Base-by-base conservation (phyloP, 2,888 invertebrate genomes). In the Cybosia mesomella region DNA sequence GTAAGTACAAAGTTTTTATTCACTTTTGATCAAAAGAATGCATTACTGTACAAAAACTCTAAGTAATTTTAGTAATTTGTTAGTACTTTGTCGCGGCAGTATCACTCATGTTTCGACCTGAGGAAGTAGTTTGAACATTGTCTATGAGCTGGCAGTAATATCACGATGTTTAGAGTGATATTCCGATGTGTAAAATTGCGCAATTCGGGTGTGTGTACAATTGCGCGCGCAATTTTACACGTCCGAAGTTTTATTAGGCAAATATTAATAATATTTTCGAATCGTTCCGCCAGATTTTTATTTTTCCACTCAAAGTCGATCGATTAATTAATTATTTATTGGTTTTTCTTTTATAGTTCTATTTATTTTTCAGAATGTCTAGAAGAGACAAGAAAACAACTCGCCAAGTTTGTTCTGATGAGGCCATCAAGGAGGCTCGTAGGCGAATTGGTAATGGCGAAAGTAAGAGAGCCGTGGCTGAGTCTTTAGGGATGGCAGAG, bases 401-500 rank as follows among this genome's bases (percentile, higher is more conserved):
- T 22, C 24, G 54, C 54, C 21, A n/a, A n/a, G n/a, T n/a, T n/a
- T n/a, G n/a, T n/a, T n/a, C n/a, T n/a, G n/a, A n/a, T n/a, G n/a
- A n/a, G n/a, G n/a, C n/a, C n/a, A n/a, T n/a, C n/a, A n/a, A n/a
- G n/a, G n/a, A n/a, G n/a, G n/a, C n/a, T n/a, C n/a, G n/a, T n/a
- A n/a, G 22, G 22, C 54, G 54, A 10, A 54, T 54, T 55, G 7
- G 9, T 22, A 22, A 55, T 55, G 54, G 54, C 11, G 59, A 59
- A 21, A 39, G 59, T 22, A 59, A 59, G 36, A 34, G 34, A 32
- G 9, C 58, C 18, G n/a, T 34, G 13, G 58, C 34, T 36, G 21
- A 4, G 24, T 24, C 24, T n/a, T 34, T 60, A 60, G 57, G 66
- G 55, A 61, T 66, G 60, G 60, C 59, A 24, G 54, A 66, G 54